Evolutionary conservation across 2,888 invertebrate genomes (phyloP), one percentile per base, ranked within the genome.

Genomic region (Eucera pruinosa): DNA sequence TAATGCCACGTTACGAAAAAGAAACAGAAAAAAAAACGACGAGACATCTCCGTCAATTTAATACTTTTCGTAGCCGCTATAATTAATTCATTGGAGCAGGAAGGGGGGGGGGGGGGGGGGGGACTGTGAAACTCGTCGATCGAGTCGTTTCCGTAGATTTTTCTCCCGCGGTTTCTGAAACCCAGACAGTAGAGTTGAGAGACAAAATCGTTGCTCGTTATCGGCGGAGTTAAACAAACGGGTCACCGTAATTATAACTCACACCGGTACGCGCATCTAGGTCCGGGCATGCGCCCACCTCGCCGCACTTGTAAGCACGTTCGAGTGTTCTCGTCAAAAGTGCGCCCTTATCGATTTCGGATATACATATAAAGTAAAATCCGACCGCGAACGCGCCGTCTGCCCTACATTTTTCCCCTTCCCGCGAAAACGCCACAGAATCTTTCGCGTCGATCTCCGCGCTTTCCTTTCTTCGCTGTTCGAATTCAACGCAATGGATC

Each of bases 201-300:
- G n/a, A n/a, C 48, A 72, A 79, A 83, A 86, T 87, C 78, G 78
- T 72, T 75, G 78, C 84, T 84, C 76, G 84, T 87, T 86, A 88
- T 88, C 83, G 82, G 60, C 15, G 2, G 50, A 39, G 70, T 70
- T 78, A 78, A 84, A 80, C 75, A 73, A 82, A 86, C 74, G 62
- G 62, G 78, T 73, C 76, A 58, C 67, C 72, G 54, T 73, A 82
- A 82, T 80, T 86, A 81, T 69, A 73, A 76, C 76, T 47, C 62
- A 58, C 39, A 43, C 60, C 64, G 62, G 58, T 64, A 43, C 69
- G 75, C 61, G 62, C 68, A 55, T 70, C 61, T 58, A 61, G 58
- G 70, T 23, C 41, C 65, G 80, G 48, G 80, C 74, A 75, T 70
- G 80, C 75, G 80, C 78, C 33, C 47, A 6, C 57, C 66, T 54